Percentiles rank a stretch among this genome's conserved stretches.
Evolutionary conservation across 1,140 invertebrate species (phyloP).

Genomic region (Drosophila elegans): DNA sequence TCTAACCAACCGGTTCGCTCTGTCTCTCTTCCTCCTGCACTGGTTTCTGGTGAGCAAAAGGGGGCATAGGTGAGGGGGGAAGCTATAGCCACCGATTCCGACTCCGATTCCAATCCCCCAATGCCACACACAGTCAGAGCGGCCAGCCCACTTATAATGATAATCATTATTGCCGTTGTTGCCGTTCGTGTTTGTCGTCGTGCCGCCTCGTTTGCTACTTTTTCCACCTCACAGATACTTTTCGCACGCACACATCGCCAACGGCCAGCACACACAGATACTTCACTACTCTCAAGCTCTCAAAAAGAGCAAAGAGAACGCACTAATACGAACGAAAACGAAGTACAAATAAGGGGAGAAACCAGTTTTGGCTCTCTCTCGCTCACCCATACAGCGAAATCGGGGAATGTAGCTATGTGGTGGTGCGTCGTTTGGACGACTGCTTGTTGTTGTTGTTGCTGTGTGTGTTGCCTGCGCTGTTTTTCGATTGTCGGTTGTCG

Average conservation of each 20-base stretch:
- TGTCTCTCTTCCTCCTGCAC: conserved; percentile 38
- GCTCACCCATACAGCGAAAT: conserved; percentile 12
- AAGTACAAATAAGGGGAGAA: conserved; percentile 52
- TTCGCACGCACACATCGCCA: background rate
- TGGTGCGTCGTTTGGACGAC: conserved; percentile 12
- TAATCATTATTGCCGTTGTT: conserved; percentile 84
- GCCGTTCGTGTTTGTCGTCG: conserved; percentile 64
- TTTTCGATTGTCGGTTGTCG: conserved; percentile 83
- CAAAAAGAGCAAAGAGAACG: conserved; percentile 12
- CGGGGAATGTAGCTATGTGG: conserved; percentile 32
- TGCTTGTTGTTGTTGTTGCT: conserved; percentile 56
- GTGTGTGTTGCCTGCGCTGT: conserved; percentile 61
- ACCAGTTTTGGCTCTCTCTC: conserved; percentile 58
- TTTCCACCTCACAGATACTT: conserved; percentile 54
- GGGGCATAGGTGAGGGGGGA: background rate
- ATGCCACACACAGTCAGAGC: conserved; percentile 54
- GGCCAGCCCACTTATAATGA: conserved; percentile 82
- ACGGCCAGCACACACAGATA: conserved; percentile 13
- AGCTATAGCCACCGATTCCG: conserved; percentile 31
- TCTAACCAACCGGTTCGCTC: conserved; percentile 70
- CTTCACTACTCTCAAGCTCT: background rate
- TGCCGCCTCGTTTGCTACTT: conserved; percentile 66
- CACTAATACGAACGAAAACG: conserved; percentile 6
- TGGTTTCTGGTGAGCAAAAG: too few species aligned
- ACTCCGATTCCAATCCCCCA: conserved; percentile 4